Conservation (phyloP, 2,888 invertebrate species). For the Cancer borealis region DNA sequence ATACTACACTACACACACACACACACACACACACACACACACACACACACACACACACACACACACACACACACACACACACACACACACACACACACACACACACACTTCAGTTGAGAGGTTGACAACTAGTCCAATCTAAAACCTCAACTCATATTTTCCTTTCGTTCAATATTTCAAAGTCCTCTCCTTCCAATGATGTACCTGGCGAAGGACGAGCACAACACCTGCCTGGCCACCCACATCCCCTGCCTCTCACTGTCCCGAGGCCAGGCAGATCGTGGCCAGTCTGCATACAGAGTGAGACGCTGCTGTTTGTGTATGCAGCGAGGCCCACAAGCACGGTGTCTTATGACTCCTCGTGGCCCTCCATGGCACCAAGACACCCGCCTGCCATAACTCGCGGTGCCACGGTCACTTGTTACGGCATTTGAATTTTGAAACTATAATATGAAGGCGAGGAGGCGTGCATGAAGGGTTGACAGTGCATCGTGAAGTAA, state of each 20-base stretch:
- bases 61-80: conserved; percentile 18
- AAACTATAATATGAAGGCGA: neutral
- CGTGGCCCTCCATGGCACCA: conserved; percentile 32
- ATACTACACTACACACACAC: neutral
- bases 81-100: conserved; percentile 24
- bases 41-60: conserved; percentile 39
- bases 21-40: conserved; percentile 23
- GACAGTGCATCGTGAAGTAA: neutral
- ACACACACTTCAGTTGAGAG: neutral
- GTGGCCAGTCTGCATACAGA: conserved; percentile 31
- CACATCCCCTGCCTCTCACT: conserved; percentile 11
- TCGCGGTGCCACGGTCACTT: conserved; percentile 36
- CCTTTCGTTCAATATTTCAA: neutral
- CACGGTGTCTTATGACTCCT: conserved; percentile 37
- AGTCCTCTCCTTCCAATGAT: neutral
- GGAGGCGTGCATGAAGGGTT: too few species aligned
- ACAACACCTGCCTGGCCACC: conserved; percentile 12
- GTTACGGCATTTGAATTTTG: conserved; percentile 8
- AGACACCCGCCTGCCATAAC: conserved; percentile 33
- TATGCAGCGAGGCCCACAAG: conserved; percentile 23
- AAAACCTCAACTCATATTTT: neutral
- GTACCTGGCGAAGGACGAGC: neutral
- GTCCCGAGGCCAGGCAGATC: conserved; percentile 22
- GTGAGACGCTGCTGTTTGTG: conserved; percentile 29
- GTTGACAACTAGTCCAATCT: neutral